Evolutionary conservation across 1,140 invertebrate genomes (phyloP), one percentile per base, ranked within the genome.

Genomic region (Calephelis virginiensis): DNA sequence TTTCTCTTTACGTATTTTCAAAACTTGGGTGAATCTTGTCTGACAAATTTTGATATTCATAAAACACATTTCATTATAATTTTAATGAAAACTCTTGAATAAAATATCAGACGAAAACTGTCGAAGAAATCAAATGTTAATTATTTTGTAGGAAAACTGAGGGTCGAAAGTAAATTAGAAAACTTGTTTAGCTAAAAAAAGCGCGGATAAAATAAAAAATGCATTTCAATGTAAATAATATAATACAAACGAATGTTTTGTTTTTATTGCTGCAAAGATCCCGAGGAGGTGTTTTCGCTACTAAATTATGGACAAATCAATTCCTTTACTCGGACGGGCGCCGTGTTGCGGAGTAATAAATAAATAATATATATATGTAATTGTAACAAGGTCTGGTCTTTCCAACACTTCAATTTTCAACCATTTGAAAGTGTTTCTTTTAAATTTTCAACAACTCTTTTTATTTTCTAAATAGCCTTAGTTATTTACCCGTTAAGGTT

Each of bases 291-390:
- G 83, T 89, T 89, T 89, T 85, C 80, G 73, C 70, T 84, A 76
- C 76, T 90, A 86, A 90, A 90, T 90, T 90, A 90, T 90, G 85
- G 81, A 90, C 78, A 89, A 87, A 90, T 90, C 87, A 90, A 90
- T 90, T 90, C 78, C 81, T 90, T 89, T 81, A 74, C 78, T 77
- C 80, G 82, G 78, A 83, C 80, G 73, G 71, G 74, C 71, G 68
- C 73, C 74, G 63, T 69, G 77, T 74, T 84, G 76, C 76, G 70
- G 75, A 73, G 76, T 80, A 77, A 82, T 89, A 89, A 87, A 89
- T 90, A 90, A 90, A 88, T 90, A 90, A 90, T 85, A 85, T 81
- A 85, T 81, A 85, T 85, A 68, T 81, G 86, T 90, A 90, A 90
- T 89, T 86, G 83, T 87, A 83, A 81, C 81, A 74, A 73, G 72